phyloP scores from a whole-genome alignment of 2,797 vertebrate species.

The Gobionotothen gibberifrons region DNA sequence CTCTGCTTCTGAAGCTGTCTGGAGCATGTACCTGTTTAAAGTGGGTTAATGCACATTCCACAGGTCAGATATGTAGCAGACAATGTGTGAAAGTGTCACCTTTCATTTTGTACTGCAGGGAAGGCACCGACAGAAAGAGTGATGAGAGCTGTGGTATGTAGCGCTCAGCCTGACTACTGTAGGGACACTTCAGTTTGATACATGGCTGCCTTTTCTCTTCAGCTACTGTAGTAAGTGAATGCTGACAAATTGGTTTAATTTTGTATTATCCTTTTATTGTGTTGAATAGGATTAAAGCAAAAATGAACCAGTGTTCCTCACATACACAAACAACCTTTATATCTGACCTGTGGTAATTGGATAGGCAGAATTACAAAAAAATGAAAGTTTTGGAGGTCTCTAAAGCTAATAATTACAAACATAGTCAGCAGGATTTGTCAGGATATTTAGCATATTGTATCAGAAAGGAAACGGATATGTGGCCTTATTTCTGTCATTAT shows the following conservation, averaged over 20 bases:
- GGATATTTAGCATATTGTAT: slow-evolving; percentile 39
- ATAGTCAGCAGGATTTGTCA: slow-evolving; percentile 8
- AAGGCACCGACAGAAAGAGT: not conserved
- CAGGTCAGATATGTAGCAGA: slow-evolving; percentile 58
- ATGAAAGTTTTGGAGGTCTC: not conserved
- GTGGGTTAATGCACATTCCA: slow-evolving; percentile 19
- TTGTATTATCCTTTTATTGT: slow-evolving; percentile 7
- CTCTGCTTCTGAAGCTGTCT: slow-evolving; percentile 41
- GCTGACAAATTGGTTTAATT: slow-evolving; percentile 10
- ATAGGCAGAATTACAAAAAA: slow-evolving; percentile 7
- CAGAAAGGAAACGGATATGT: slow-evolving; percentile 67
- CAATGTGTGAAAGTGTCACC: slow-evolving; percentile 24
- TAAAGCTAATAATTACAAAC: slow-evolving; percentile 5
- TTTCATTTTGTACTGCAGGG: slow-evolving; percentile 15
- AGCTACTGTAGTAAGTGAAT: slow-evolving; percentile 12
- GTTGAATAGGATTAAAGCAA: slow-evolving; percentile 24
- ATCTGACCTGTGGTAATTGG: slow-evolving; percentile 11
- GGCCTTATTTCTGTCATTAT: slow-evolving; percentile 76
- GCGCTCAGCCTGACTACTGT: slow-evolving; percentile 15
- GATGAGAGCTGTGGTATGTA: not conserved
- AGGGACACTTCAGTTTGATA: slow-evolving; percentile 10
- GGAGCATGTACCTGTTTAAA: slow-evolving; percentile 32
- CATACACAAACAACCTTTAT: not conserved
- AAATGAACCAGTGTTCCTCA: not conserved
- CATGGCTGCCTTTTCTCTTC: slow-evolving; percentile 16